Conservation (phyloP, 2,113 vertebrate genomes). For the Brachyhypopomus gauderio region DNA sequence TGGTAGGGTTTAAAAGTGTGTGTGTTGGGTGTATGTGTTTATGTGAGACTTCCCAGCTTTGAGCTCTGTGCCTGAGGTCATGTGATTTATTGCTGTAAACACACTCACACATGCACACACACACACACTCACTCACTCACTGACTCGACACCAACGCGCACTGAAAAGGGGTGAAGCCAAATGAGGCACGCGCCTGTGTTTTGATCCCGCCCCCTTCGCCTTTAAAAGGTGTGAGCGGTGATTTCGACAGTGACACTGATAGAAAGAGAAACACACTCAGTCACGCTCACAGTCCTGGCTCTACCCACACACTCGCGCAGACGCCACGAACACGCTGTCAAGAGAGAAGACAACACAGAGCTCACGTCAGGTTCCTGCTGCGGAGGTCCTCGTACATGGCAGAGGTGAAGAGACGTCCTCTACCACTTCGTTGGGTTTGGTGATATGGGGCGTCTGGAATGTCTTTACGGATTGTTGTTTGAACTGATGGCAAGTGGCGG, state of each 20-base stretch:
- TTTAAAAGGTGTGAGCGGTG: conserved; percentile 50
- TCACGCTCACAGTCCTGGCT: conserved; percentile 16
- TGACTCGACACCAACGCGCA: neutral
- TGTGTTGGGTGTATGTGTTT: too few species aligned
- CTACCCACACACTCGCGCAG: conserved; percentile 33
- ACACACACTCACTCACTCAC: neutral
- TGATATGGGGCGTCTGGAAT: too few species aligned
- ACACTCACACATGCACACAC: too few species aligned
- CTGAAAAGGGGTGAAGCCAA: neutral
- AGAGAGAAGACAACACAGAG: conserved; percentile 34
- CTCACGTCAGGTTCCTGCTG: conserved; percentile 31
- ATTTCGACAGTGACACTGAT: conserved; percentile 46
- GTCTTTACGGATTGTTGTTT: too few species aligned
- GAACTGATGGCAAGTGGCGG: too few species aligned
- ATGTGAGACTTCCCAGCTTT: too few species aligned
- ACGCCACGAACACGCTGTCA: conserved; percentile 14
- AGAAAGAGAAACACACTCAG: conserved; percentile 41
- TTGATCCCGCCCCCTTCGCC: conserved; percentile 6
- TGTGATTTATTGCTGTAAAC: conserved; percentile 35
- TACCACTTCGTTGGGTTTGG: neutral
- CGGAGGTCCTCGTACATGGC: conserved; percentile 71
- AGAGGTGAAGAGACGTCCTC: conserved; percentile 66
- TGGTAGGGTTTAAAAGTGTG: too few species aligned
- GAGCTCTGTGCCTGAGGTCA: neutral
- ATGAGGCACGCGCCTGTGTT: conserved; percentile 1